phyloP scores from a whole-genome alignment of 2,888 invertebrate species.

The Acanthopleura granulata region DNA sequence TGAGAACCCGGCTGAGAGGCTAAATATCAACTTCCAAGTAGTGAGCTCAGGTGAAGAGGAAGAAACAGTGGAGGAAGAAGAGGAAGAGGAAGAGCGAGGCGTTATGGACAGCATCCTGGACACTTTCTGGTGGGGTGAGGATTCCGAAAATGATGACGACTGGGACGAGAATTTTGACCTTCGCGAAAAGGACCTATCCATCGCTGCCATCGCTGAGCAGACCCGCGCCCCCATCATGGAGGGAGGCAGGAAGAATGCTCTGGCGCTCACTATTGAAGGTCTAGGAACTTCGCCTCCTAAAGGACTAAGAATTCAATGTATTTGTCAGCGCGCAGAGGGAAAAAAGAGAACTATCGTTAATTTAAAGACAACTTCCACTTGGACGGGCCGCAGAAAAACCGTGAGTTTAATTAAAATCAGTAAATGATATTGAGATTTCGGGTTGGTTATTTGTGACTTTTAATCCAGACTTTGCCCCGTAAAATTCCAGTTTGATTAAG shows the following conservation, averaged over 20 bases:
- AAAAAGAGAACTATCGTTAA: background rate
- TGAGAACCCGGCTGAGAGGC: conserved; percentile 5
- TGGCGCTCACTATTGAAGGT: conserved; percentile 1
- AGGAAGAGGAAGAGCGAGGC: background rate
- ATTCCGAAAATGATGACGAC: background rate
- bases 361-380: background rate
- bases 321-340: background rate
- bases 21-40: background rate
- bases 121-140: conserved; percentile 5
- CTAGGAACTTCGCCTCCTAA: background rate
- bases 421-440: too few species aligned
- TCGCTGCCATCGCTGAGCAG: background rate
- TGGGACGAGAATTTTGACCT: background rate
- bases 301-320: background rate
- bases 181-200: background rate
- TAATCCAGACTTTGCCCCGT: too few species aligned
- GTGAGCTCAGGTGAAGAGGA: background rate
- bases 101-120: background rate
- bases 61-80: background rate
- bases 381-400: background rate
- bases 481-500: too few species aligned
- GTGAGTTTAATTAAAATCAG: background rate
- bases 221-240: background rate
- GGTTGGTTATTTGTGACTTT: too few species aligned
- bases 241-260: background rate